Percentiles rank a stretch among this genome's conserved stretches.
Conservation (phyloP, 2,888 invertebrate genomes). For the Zhuqinia jingwanae region DNA sequence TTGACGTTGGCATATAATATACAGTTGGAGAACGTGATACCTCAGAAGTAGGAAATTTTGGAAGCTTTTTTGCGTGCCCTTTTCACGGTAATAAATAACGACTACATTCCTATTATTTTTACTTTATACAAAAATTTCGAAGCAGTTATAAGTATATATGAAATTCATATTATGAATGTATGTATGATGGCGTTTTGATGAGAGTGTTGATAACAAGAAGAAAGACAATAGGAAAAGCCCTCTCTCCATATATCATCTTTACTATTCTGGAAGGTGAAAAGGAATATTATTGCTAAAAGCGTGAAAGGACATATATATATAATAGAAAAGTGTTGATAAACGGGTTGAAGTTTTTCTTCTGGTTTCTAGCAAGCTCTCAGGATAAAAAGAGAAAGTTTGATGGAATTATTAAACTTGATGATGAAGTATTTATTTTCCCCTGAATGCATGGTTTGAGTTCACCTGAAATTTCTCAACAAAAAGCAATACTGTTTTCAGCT, state of each 20-base stretch:
- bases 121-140: too few species aligned
- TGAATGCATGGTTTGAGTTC: not conserved
- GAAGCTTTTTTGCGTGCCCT: too few species aligned
- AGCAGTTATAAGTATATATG: too few species aligned
- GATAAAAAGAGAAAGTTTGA: slow-evolving; percentile 13
- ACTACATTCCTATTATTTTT: too few species aligned
- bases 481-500: slow-evolving; percentile 16
- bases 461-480: not conserved
- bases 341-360: not conserved
- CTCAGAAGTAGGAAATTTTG: not conserved
- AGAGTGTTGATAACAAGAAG: not conserved
- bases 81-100: too few species aligned
- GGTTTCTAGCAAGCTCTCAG: not conserved
- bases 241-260: not conserved
- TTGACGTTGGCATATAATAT: too few species aligned
- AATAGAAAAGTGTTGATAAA: not conserved
- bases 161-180: too few species aligned
- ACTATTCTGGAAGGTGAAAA: not conserved
- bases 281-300: not conserved
- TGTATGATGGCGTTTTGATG: too few species aligned
- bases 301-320: not conserved
- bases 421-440: not conserved
- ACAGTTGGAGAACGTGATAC: not conserved
- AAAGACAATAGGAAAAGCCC: not conserved
- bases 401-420: slow-evolving; percentile 23